Base-by-base conservation (phyloP, 1,140 invertebrate genomes). In the Parasteatoda tepidariorum region DNA sequence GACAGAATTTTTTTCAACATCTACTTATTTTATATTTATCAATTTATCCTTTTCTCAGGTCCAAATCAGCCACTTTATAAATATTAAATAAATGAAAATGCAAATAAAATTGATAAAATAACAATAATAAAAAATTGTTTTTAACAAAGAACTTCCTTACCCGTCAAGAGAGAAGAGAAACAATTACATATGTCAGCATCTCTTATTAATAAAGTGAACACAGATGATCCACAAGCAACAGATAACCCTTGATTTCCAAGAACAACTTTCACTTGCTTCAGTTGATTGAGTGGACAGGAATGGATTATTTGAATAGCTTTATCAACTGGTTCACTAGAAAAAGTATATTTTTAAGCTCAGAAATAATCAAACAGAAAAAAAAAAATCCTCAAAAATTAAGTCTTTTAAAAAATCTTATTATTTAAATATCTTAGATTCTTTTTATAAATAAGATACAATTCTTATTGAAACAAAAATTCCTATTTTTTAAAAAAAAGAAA, bases 121-220 rank as follows among this genome's bases (percentile, higher is more conserved):
- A 18, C 41, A 48, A 9, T 18, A 48, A 48, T 48, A 48, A 9
- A 48, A 48, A 48, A 48, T 48, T 9, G 18, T 18, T 9, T 7
- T 18, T 48, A 48, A 18, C 41, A 48, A 18, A n/a, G n/a, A n/a
- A n/a, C n/a, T n/a, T n/a, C n/a, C n/a, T 70, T 30, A 82, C 78
- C 78, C 41, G 66, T 59, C 13, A 82, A 18, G 4, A 82, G 26
- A 67, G 66, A 57, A n/a, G 34, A 41, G 61, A 82, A 82, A 61
- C 33, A 38, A 33, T 82, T 82, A 11, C 78, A 82, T 5, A 62
- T 71, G 31, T 82, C 78, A 28, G 67, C 54, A 82, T 82, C 78
- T 61, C 78, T 82, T 28, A 82, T 71, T 13, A 82, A 13, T 34
- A 82, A 41, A 11, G 78, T 61, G 57, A 38, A 82, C 1, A 71